Conservation (phyloP, 2,113 vertebrate genomes). For the Asarcornis scutulata region DNA sequence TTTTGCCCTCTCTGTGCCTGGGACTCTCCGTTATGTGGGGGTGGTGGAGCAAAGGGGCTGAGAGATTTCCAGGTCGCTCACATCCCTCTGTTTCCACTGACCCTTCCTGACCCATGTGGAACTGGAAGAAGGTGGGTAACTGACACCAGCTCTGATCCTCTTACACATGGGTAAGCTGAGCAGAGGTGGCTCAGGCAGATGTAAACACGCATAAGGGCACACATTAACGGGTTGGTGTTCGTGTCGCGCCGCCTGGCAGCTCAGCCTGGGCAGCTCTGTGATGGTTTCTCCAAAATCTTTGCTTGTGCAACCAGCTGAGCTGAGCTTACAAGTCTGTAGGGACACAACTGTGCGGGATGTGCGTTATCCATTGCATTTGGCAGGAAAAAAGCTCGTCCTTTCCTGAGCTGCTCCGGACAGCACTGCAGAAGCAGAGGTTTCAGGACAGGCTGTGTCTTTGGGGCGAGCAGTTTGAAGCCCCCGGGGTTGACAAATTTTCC, state of each 20-base stretch:
- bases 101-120: neutral
- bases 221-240: fast-evolving
- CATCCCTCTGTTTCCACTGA: neutral
- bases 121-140: neutral
- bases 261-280: neutral
- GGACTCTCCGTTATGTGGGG: neutral
- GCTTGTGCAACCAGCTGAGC: neutral
- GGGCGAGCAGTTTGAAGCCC: neutral
- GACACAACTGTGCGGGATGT: fast-evolving
- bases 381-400: neutral
- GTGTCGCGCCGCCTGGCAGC: neutral
- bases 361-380: fast-evolving
- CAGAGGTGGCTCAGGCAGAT: neutral
- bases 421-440: neutral
- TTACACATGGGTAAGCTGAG: neutral
- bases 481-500: neutral
- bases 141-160: neutral
- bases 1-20: fast-evolving
- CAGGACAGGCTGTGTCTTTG: fast-evolving
- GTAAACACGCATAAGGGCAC: neutral
- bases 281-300: neutral
- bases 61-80: neutral
- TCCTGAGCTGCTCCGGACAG: neutral
- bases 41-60: neutral
- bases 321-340: neutral